These are phyloP conservation scores for Rhagium mordax DNA, from an alignment of 2,888 invertebrate genomes.

Conservation along the genomic window DNA sequence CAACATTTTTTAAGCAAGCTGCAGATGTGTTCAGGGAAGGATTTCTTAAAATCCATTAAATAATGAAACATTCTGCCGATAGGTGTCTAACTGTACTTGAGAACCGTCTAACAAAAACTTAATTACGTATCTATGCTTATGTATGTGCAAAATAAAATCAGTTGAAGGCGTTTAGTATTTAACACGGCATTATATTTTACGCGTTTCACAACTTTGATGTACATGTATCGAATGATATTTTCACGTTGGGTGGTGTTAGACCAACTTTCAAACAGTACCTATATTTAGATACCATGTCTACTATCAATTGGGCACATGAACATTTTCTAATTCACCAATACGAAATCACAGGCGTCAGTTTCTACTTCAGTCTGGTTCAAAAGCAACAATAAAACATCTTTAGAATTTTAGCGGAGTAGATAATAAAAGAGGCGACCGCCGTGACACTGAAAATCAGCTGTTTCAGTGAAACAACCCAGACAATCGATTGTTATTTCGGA, in stretches of 20 bases:
- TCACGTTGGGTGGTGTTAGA: not conserved
- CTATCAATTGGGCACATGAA: not conserved
- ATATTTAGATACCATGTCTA: not conserved
- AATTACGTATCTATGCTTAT: too few species aligned
- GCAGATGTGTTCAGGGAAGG: too few species aligned
- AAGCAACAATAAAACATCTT: too few species aligned
- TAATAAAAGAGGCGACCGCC: too few species aligned
- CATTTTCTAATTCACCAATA: not conserved
- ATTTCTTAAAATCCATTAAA: too few species aligned
- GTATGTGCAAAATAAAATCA: not conserved
- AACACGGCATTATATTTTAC: not conserved
- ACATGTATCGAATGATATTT: conserved; percentile 6
- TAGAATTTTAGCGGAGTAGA: too few species aligned
- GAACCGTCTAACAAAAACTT: not conserved
- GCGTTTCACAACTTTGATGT: conserved; percentile 4
- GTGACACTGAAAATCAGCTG: too few species aligned
- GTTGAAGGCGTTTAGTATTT: not conserved
- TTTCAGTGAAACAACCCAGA: too few species aligned
- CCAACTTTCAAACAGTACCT: not conserved
- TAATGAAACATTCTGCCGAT: too few species aligned
- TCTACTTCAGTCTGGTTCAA: not conserved
- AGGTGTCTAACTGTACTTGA: not conserved
- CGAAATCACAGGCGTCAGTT: not conserved
- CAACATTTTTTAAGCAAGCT: too few species aligned
- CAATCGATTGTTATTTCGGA: too few species aligned